Conservation (phyloP, 2,888 invertebrate genomes). For the Tachina grossa region DNA sequence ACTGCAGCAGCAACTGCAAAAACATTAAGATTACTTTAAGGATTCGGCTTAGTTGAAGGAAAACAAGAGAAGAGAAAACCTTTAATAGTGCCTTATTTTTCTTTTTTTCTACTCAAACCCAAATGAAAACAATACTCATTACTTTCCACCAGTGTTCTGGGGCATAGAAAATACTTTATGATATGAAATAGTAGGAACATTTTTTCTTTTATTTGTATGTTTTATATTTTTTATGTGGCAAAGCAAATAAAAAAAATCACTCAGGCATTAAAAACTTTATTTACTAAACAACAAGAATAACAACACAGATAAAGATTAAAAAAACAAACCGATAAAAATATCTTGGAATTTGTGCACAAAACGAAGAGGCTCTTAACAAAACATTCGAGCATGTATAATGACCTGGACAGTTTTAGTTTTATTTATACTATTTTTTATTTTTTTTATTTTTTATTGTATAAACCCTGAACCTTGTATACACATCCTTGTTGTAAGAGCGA, state of each 20-base stretch:
- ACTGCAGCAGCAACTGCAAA: conserved; percentile 57
- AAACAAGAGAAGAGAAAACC: conserved; percentile 17
- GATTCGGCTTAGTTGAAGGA: conserved; percentile 14
- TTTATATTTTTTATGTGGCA: background rate
- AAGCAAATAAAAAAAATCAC: conserved; percentile 50
- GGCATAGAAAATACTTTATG: conserved; percentile 11
- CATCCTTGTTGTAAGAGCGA: conserved; percentile 32
- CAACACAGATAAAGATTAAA: conserved; percentile 14
- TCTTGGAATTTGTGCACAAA: conserved; percentile 30
- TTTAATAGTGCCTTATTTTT: conserved; percentile 39
- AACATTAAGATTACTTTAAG: conserved; percentile 43
- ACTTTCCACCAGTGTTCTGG: conserved; percentile 1
- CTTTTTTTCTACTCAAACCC: conserved; percentile 21
- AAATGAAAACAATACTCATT: conserved; percentile 46
- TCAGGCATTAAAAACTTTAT: conserved; percentile 55
- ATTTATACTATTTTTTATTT: background rate
- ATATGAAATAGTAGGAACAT: conserved; percentile 34
- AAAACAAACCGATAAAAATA: conserved; percentile 2
- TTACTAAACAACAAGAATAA: conserved; percentile 15
- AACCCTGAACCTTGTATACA: conserved; percentile 8
- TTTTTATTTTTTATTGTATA: background rate
- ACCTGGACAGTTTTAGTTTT: conserved; percentile 58
- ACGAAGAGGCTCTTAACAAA: conserved; percentile 59
- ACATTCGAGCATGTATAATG: conserved; percentile 61
- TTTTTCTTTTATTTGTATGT: background rate